Evolutionary conservation across 2,797 vertebrate genomes (phyloP).

Genomic region (Characodon lateralis): DNA sequence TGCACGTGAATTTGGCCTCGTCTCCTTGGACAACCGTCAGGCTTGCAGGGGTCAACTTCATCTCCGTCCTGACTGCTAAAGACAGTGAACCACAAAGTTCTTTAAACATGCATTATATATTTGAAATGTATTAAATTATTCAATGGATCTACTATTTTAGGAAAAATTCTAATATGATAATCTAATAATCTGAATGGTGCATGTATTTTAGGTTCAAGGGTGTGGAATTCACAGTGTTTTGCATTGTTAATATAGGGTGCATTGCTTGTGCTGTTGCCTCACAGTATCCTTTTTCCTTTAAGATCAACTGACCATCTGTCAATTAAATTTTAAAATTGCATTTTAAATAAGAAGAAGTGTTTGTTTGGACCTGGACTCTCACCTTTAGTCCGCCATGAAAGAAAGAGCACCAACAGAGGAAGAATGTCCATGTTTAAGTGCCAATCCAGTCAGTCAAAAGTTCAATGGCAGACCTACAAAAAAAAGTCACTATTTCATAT

Average conservation of each 20-base stretch:
- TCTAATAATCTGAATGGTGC: too few relatives aligned
- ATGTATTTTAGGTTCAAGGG: background rate
- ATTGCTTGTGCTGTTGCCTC: background rate
- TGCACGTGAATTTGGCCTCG: slow-evolving; percentile 66
- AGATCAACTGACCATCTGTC: background rate
- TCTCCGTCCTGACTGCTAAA: slow-evolving; percentile 24
- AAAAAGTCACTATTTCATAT: background rate
- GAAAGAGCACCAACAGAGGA: slow-evolving; percentile 47
- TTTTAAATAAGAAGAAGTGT: slow-evolving; percentile 19
- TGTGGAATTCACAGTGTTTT: background rate
- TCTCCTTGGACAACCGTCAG: slow-evolving; percentile 58
- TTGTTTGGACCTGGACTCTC: slow-evolving; percentile 42
- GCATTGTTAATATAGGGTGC: background rate
- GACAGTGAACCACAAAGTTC: background rate
- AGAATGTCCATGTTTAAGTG: slow-evolving; percentile 55
- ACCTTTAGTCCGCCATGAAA: slow-evolving; percentile 69
- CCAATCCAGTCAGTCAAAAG: slow-evolving; percentile 51
- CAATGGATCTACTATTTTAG: background rate
- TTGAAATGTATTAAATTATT: background rate
- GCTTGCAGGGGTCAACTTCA: slow-evolving; percentile 54
- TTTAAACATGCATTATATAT: background rate
- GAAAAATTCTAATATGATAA: background rate
- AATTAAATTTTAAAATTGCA: too few relatives aligned
- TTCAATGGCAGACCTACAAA: slow-evolving; percentile 40
- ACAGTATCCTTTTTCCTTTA: background rate